phyloP scores from a whole-genome alignment of 2,797 vertebrate genomes.

The Darevskia nairensis region DNA sequence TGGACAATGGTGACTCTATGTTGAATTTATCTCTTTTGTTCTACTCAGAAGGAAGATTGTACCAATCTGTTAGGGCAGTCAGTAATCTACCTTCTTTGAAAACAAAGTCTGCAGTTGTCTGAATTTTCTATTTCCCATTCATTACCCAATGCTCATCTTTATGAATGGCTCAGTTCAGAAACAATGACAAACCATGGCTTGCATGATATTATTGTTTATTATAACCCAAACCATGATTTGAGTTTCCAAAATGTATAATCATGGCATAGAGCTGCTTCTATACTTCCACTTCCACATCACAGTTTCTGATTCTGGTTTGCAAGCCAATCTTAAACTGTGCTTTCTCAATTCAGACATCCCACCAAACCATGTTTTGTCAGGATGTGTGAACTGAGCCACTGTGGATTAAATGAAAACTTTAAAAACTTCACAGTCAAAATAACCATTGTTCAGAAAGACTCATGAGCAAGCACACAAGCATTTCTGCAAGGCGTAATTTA shows the following conservation, averaged over 20 bases:
- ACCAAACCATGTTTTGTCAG: background rate
- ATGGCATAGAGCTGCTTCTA: background rate
- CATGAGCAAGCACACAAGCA: background rate
- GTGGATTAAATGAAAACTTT: constrained; percentile 1
- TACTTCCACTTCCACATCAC: background rate
- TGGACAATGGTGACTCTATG: background rate
- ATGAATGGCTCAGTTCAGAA: background rate
- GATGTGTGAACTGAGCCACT: background rate
- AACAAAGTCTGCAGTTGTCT: background rate
- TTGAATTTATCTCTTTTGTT: background rate
- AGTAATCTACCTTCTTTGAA: background rate
- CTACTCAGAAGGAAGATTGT: background rate
- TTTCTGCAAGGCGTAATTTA: background rate
- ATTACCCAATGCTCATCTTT: background rate
- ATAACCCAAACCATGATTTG: background rate
- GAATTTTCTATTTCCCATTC: background rate
- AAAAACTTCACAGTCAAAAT: background rate
- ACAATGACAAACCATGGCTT: background rate
- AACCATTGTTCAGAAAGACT: background rate
- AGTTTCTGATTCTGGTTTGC: background rate
- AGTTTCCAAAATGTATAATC: background rate
- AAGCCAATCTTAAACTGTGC: background rate
- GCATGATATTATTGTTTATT: background rate
- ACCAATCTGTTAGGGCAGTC: background rate
- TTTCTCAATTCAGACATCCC: background rate